Percentiles rank a stretch among this genome's conserved stretches.
Evolutionary conservation across 2,797 vertebrate species (phyloP).

Genomic region (Pipistrellus pygmaeus): DNA sequence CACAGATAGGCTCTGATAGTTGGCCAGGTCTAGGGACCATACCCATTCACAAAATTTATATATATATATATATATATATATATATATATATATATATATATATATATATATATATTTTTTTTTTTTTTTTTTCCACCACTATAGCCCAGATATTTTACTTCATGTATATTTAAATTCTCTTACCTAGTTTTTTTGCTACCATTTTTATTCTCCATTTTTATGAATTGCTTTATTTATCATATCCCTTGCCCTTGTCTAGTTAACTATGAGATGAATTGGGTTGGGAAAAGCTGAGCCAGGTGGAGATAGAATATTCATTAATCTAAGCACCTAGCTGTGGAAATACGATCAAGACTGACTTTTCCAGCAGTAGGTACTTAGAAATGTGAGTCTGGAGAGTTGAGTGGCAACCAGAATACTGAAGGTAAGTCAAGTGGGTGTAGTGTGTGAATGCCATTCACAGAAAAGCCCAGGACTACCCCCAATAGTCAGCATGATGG

Average conservation of each 20-base stretch:
- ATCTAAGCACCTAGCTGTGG: neutral
- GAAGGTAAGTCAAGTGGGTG: neutral
- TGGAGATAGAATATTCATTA: neutral
- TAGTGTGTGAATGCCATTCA: neutral
- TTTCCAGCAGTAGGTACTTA: neutral
- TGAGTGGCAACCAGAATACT: neutral
- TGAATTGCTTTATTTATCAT: neutral
- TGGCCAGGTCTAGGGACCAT: too few species aligned
- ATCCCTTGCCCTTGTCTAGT: too few species aligned
- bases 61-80: too few species aligned
- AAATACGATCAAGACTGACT: neutral
- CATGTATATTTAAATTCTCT: neutral
- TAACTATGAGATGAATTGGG: neutral
- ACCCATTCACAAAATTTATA: too few species aligned
- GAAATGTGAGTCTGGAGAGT: neutral
- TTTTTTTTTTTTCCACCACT: neutral
- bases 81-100: too few species aligned
- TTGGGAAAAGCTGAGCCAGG: neutral
- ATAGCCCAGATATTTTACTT: neutral
- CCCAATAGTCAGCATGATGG: neutral
- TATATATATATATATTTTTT: too few species aligned
- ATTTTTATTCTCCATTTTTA: neutral
- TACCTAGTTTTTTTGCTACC: neutral
- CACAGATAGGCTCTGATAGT: too few species aligned
- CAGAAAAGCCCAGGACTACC: neutral